phyloP scores from a whole-genome alignment of 2,797 vertebrate species.

The Halcyon smyrnensis region DNA sequence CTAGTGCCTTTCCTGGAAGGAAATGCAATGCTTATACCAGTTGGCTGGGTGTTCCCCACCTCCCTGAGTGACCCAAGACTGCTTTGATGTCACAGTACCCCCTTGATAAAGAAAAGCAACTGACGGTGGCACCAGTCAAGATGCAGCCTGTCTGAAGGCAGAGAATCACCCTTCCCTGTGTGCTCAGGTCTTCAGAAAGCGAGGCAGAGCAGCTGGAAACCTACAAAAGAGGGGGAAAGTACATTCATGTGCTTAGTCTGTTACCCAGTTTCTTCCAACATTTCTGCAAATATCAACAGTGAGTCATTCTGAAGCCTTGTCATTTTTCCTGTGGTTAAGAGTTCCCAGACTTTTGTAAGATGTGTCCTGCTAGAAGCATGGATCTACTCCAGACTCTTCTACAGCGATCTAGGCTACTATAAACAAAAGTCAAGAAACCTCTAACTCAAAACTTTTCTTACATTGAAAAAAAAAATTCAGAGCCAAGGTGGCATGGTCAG shows the following conservation, averaged over 20 bases:
- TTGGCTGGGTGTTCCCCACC: background rate
- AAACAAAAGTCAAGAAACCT: background rate
- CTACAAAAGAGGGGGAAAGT: background rate
- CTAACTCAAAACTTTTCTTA: background rate
- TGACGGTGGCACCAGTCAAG: no score
- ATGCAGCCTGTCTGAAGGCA: background rate
- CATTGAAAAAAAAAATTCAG: background rate
- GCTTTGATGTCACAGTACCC: background rate
- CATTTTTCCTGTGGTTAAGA: slow-evolving; percentile 29
- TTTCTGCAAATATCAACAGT: background rate
- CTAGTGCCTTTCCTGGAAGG: background rate
- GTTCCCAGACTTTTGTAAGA: slow-evolving; percentile 31
- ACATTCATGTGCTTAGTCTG: background rate
- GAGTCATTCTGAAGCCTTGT: slow-evolving; percentile 36
- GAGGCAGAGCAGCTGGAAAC: background rate
- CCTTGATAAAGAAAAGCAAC: background rate
- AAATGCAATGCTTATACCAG: background rate
- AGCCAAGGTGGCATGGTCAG: background rate
- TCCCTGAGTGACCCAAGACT: background rate
- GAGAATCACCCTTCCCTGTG: fast-evolving
- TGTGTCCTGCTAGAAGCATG: background rate
- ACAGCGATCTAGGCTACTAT: background rate
- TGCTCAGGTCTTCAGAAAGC: background rate
- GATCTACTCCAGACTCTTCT: background rate
- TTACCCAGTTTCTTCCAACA: background rate